Evolutionary conservation across 2,797 vertebrate genomes (phyloP).

Genomic region (Spinibarbus caldwelli): DNA sequence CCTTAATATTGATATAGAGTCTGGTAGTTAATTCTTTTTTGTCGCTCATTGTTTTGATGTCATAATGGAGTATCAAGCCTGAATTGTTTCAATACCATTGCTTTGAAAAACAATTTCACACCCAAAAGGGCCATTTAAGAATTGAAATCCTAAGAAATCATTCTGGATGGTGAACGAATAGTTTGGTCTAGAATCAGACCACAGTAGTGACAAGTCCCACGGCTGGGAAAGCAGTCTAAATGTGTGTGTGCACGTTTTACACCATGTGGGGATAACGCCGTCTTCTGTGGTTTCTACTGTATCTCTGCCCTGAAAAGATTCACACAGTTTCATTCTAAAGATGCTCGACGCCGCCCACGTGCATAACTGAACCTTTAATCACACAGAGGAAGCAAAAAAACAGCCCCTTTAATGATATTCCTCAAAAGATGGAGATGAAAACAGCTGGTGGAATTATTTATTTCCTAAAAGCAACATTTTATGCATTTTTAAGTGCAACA

Average conservation of each 20-base stretch:
- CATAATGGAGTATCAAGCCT: constrained; percentile 31
- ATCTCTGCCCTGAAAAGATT: constrained; percentile 38
- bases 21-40: constrained; percentile 32
- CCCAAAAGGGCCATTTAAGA: background rate
- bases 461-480: constrained; percentile 39
- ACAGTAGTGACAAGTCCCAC: constrained; percentile 48
- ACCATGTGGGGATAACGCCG: background rate
- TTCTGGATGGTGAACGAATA: too few relatives aligned
- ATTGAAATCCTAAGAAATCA: constrained; percentile 5
- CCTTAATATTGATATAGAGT: constrained; percentile 21
- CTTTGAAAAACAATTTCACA: constrained; percentile 35
- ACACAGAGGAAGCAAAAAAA: constrained; percentile 47
- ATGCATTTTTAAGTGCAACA: constrained; percentile 28
- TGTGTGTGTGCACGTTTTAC: background rate
- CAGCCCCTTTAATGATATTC: constrained; percentile 43
- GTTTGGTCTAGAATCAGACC: constrained; percentile 45
- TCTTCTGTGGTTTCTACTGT: constrained; percentile 43
- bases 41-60: constrained; percentile 14
- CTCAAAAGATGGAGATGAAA: constrained; percentile 46
- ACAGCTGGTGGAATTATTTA: constrained; percentile 33
- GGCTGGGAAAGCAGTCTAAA: constrained; percentile 25
- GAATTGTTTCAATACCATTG: background rate
- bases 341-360: constrained; percentile 38
- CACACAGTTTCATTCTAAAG: constrained; percentile 37
- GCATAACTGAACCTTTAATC: constrained; percentile 48